Evolutionary conservation across 2,113 vertebrate genomes (phyloP), one percentile per base, ranked within the genome.

Genomic region (Anolis carolinensis): DNA sequence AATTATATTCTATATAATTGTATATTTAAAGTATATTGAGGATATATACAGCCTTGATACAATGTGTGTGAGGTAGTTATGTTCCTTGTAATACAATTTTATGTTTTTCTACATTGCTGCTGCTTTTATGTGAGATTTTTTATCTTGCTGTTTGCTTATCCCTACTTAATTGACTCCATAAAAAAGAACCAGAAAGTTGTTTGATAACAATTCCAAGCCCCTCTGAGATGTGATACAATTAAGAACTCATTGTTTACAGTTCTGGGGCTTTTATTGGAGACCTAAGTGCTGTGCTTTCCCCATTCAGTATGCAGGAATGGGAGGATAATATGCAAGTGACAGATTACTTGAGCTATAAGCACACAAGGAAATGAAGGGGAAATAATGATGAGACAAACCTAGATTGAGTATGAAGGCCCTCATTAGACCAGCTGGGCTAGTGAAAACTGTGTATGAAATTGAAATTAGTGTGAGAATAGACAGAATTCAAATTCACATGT

Each of bases 201-300:
- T 84, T 76, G 76, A 34, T 85, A 70, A 68, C 10, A 39, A 65
- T 48, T 34, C n/a, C 7, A 13, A 79, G 30, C 7, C 21, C 32
- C 68, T 63, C 21, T 80, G 52, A 32, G 55, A 63, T 52, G 32
- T 67, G 81, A 90, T 20, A 76, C 67, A 59, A 21, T 67, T 59
- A 5, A 82, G 81, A 13, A 5, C 34, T 44, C 85, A 81, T 59
- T 86, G 77, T 86, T 90, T 74, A 44, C 74, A 87, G 25, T 50
- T 86, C 25, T 86, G 65, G 84, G 83, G 82, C 76, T 50, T 52
- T 67, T 21, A 8, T 82, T 84, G 48, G 86, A 70, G 81, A 76
- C 76, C 71, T 7, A 77, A 87, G 86, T 27, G 48, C 83, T 77
- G 68, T 65, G 9, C 7, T 86, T 55, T 48, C 7, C 3, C 3